These are phyloP conservation scores for Austrolebias charrua DNA, from an alignment of 2,797 vertebrate genomes.

Conservation along the genomic window DNA sequence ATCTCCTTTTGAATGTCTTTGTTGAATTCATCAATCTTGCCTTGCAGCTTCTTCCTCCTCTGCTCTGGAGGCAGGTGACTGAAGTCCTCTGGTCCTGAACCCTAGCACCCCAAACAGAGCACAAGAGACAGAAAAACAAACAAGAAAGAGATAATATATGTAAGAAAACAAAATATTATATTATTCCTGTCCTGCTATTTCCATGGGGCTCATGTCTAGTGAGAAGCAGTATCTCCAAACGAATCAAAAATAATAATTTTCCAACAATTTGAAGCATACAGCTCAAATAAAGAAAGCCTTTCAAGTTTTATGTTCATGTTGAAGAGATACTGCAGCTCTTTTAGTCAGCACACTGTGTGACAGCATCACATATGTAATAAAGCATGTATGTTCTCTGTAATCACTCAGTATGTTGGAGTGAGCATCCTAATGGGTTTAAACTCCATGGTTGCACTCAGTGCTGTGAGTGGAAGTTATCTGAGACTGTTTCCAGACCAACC, in stretches of 20 bases:
- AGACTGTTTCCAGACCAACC: conserved; percentile 41
- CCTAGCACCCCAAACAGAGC: conserved; percentile 70
- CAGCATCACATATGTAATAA: conserved; percentile 40
- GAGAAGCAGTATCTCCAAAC: conserved; percentile 47
- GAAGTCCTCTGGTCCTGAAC: conserved; percentile 93
- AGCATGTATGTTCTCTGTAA: conserved; percentile 14
- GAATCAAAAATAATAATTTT: conserved; percentile 3
- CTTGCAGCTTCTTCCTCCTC: conserved; percentile 95
- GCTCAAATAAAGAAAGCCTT: background rate
- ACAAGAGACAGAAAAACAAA: background rate
- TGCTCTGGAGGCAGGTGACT: conserved; percentile 98
- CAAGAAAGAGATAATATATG: background rate
- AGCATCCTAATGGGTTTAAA: conserved; percentile 31
- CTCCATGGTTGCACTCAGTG: conserved; percentile 17
- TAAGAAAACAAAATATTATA: background rate
- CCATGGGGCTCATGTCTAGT: conserved; percentile 13
- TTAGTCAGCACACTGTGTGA: conserved; percentile 15
- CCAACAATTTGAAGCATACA: background rate
- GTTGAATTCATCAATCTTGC: conserved; percentile 92
- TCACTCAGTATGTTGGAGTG: conserved; percentile 22
- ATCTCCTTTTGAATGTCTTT: conserved; percentile 96
- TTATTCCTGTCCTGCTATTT: conserved; percentile 17
- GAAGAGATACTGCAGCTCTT: conserved; percentile 57
- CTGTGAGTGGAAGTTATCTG: conserved; percentile 19
- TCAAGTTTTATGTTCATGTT: conserved; percentile 10